phyloP scores from a whole-genome alignment of 2,888 invertebrate species.

The Corythucha ciliata region DNA sequence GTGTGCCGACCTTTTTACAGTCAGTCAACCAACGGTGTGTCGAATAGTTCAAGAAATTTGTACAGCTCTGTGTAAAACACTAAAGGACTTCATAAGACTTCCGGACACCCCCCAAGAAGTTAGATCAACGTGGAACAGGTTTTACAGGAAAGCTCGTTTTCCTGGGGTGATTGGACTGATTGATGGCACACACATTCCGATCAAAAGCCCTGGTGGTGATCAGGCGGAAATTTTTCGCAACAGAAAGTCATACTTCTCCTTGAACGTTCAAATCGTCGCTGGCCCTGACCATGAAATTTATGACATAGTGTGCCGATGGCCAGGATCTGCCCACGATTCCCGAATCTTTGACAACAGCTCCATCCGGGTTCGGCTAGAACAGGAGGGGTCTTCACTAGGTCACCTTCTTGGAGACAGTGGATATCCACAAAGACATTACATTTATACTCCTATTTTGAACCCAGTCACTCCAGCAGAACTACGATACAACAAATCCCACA shows the following conservation, averaged over 20 bases:
- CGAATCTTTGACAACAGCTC: background rate
- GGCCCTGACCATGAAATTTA: background rate
- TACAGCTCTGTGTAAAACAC: background rate
- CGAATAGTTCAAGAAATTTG: background rate
- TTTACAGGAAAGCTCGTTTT: background rate
- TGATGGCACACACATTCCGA: background rate
- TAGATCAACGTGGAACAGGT: background rate
- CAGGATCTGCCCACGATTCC: conserved; percentile 4
- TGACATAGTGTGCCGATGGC: conserved; percentile 3
- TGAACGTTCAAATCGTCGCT: background rate
- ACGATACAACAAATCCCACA: conserved; percentile 3
- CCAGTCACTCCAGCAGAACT: no score
- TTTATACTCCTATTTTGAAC: background rate
- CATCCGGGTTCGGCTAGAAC: background rate
- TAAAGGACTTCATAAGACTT: background rate
- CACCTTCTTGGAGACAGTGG: background rate
- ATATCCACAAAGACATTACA: no score
- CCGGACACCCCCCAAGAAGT: background rate
- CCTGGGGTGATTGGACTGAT: background rate
- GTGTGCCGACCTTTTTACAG: background rate
- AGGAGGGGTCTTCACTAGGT: background rate
- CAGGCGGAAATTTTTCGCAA: background rate
- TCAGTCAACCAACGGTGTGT: conserved; percentile 1
- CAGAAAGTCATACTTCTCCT: background rate
- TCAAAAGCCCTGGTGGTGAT: background rate